phyloP scores from a whole-genome alignment of 2,113 vertebrate genomes.

The Gnathonemus echidnorhynchus region DNA sequence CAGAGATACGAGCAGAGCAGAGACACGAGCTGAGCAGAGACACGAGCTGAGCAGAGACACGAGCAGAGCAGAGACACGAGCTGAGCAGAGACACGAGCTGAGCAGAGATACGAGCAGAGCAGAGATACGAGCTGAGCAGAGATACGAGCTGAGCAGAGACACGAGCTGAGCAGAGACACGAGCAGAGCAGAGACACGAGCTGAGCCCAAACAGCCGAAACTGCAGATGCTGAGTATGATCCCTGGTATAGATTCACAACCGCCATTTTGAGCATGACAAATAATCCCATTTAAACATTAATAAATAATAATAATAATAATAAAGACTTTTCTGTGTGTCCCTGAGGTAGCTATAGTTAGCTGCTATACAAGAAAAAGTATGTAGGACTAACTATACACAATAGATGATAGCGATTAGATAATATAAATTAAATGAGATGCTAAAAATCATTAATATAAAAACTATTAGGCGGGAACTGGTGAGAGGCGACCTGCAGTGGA shows the following conservation, averaged over 20 bases:
- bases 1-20: no score
- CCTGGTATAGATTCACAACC: neutral
- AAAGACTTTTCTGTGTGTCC: neutral
- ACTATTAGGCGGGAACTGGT: neutral
- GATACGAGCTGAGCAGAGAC: no score
- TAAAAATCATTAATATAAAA: slow-evolving; percentile 2
- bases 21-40: no score
- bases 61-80: no score
- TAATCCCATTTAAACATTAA: neutral
- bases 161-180: neutral
- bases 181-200: neutral
- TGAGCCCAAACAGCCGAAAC: neutral
- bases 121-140: neutral
- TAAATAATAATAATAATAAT: neutral
- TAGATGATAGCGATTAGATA: neutral
- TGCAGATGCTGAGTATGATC: neutral
- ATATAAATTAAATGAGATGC: neutral
- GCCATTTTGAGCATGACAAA: neutral
- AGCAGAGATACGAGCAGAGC: neutral
- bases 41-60: no score
- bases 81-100: neutral
- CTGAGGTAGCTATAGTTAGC: neutral
- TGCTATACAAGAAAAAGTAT: neutral
- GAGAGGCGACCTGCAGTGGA: neutral
- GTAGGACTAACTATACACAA: neutral